These are phyloP conservation scores for Poecilia picta DNA, from an alignment of 2,797 vertebrate species.

Conservation along the genomic window DNA sequence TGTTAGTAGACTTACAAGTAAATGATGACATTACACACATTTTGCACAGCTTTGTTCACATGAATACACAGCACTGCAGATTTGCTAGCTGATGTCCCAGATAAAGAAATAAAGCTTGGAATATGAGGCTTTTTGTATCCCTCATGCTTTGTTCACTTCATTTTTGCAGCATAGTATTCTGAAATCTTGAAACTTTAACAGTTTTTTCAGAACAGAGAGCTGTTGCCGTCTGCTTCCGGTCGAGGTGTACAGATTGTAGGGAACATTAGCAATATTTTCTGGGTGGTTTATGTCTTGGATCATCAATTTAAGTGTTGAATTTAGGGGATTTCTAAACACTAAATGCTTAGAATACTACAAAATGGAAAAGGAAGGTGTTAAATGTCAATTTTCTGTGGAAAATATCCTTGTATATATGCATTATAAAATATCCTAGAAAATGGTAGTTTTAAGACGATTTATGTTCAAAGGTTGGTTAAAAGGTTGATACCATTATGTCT, in stretches of 20 bases:
- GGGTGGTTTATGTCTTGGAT: background rate
- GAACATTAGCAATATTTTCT: background rate
- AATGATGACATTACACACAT: constrained; percentile 3
- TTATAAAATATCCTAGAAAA: background rate
- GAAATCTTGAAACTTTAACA: constrained; percentile 37
- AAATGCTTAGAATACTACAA: background rate
- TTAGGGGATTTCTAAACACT: background rate
- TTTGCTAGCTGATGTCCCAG: constrained; percentile 16
- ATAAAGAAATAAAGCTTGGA: constrained; percentile 34
- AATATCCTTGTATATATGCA: background rate
- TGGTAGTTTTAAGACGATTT: background rate
- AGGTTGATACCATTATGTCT: background rate
- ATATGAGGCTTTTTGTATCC: constrained; percentile 24
- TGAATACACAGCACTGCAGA: constrained; percentile 20
- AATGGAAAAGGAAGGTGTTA: background rate
- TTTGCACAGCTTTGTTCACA: constrained; percentile 24
- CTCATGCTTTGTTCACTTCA: constrained; percentile 31
- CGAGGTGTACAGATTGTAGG: background rate
- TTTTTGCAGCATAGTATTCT: constrained; percentile 33
- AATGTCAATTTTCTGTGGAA: background rate
- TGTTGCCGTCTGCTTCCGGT: background rate
- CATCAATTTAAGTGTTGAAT: background rate
- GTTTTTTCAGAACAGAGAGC: constrained; percentile 25
- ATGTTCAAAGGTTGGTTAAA: background rate
- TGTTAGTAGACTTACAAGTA: constrained; percentile 20